Conservation (phyloP, 2,797 vertebrate genomes). For the Sardinella longiceps region DNA sequence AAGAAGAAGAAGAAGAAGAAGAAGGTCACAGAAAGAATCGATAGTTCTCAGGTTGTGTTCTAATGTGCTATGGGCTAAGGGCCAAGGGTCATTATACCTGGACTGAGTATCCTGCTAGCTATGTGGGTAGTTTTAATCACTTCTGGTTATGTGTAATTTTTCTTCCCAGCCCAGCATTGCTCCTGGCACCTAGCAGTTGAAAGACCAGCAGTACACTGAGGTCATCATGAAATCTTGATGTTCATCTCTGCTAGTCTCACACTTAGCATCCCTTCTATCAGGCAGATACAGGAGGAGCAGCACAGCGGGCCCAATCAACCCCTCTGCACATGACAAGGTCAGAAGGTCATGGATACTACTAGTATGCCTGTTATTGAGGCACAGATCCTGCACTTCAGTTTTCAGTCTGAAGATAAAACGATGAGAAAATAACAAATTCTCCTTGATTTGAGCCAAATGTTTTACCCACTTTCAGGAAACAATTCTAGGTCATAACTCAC, state of each 20-base stretch:
- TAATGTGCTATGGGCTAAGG: not conserved
- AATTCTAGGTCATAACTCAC: too few species aligned
- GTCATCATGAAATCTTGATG: not conserved
- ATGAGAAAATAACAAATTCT: not conserved
- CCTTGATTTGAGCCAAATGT: not conserved
- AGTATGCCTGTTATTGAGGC: not conserved
- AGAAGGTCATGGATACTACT: not conserved
- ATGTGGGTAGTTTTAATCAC: not conserved
- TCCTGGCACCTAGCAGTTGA: not conserved
- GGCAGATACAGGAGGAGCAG: not conserved
- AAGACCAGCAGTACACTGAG: not conserved
- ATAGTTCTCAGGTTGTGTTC: not conserved
- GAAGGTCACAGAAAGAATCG: not conserved
- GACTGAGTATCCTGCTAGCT: not conserved
- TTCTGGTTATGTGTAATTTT: not conserved
- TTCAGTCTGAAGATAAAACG: not conserved
- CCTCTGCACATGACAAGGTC: not conserved
- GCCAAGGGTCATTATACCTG: not conserved
- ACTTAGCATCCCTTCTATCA: not conserved
- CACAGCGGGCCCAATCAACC: not conserved
- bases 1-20: too few species aligned
- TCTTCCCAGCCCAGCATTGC: not conserved
- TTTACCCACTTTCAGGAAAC: too few species aligned
- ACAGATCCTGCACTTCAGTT: not conserved
- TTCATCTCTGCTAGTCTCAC: not conserved